Base-by-base conservation (phyloP, 2,888 invertebrate species). In the Argyresthia goedartella region DNA sequence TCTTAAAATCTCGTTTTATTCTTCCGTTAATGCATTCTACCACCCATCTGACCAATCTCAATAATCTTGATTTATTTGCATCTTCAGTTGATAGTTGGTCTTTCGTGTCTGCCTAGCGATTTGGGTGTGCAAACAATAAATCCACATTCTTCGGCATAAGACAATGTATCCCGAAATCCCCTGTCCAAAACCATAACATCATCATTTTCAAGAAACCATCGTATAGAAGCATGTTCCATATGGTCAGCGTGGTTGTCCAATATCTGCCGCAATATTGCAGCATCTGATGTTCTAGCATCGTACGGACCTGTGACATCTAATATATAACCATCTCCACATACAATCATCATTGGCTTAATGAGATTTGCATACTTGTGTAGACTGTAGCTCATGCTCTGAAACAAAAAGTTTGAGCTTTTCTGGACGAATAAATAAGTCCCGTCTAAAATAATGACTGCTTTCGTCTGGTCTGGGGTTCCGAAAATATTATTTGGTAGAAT, bases 1-100 rank as follows among this genome's bases (percentile, higher is more conserved):
- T n/a, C 51, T 59, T 58, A 46, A 55, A 57, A 15, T 54, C 54
- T 4, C 55, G 49, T 50, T 60, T 58, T 16, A 58, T 56, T n/a
- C 55, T 15, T 1, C 58, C 59, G 52, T 58, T 60, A 9, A 58
- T 47, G 11, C 36, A 45, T 25, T 54, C 54, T 35, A 54, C 54
- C n/a, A 52, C 47, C 52, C 54, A 54, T 42, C 54, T 49, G 39
- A 39, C 25, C 36, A 45, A 13, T 16, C 50, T 53, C 13, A 41
- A 11, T n/a, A 15, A n/a, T 43, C 42, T 42, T 13, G 42, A 42
- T 25, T 50, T 34, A 46, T 57, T 56, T 25, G 57, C 54, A 44
- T 53, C 48, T 41, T 46, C 49, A 36, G 55, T 57, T 15, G 54
- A 46, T 25, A 57, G 50, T 46, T 55, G n/a, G 55, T 25, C 49